Conservation (phyloP, 2,113 vertebrate species). For the Grallaria varia region DNA sequence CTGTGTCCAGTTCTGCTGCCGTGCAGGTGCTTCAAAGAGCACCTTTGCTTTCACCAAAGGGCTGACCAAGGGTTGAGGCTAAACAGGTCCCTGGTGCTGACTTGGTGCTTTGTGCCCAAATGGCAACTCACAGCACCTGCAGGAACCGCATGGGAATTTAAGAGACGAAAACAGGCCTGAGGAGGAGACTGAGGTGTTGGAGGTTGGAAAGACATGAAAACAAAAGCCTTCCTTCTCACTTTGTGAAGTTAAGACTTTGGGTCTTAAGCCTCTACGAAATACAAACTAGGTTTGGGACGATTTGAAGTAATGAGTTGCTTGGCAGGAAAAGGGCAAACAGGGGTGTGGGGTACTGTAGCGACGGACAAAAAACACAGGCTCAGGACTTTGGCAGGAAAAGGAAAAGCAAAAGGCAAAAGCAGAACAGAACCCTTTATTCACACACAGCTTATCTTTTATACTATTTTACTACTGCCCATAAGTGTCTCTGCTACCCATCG, state of each 20-base stretch:
- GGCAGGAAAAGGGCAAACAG: not conserved
- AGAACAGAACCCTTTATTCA: too few relatives aligned
- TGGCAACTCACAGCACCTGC: not conserved
- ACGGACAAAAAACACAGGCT: too few relatives aligned
- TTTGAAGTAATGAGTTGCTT: not conserved
- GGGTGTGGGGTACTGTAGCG: not conserved
- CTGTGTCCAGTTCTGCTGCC: not conserved
- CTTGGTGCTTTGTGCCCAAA: not conserved
- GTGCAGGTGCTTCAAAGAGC: not conserved
- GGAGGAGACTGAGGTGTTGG: not conserved
- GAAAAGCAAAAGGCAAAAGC: too few relatives aligned
- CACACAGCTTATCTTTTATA: too few relatives aligned
- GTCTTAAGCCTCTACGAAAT: not conserved
- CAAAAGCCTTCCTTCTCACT: not conserved
- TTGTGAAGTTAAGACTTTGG: not conserved
- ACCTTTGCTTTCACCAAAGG: not conserved
- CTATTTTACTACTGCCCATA: too few relatives aligned
- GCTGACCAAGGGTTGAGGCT: not conserved
- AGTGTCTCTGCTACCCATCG: too few relatives aligned
- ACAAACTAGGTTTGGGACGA: not conserved
- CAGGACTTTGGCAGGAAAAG: too few relatives aligned
- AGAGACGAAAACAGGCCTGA: not conserved
- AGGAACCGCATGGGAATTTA: not conserved
- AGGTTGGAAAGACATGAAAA: not conserved
- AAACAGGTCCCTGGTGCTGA: not conserved